These are phyloP conservation scores for Drosophila algonquin DNA, from an alignment of 2,888 invertebrate species.

Conservation along the genomic window DNA sequence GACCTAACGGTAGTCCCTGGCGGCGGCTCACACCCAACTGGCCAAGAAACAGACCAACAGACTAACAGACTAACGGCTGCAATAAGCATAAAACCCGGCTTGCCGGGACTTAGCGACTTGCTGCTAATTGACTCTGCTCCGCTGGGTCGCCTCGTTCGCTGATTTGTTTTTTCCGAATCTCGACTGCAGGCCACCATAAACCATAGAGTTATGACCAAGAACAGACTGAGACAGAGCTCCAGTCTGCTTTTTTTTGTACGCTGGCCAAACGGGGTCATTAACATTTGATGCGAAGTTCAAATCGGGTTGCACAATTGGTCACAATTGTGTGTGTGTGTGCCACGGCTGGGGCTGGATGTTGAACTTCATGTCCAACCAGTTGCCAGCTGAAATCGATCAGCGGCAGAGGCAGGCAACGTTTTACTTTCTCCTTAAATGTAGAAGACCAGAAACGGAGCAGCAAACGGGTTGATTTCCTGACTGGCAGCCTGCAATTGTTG, in stretches of 20 bases:
- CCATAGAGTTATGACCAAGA: conserved; percentile 40
- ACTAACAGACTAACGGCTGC: conserved; percentile 12
- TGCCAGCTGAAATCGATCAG: conserved; percentile 44
- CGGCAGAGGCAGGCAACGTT: conserved; percentile 46
- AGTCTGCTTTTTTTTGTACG: conserved; percentile 6
- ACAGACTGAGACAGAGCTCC: neutral
- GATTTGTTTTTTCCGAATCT: conserved; percentile 40
- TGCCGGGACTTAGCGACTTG: conserved; percentile 54
- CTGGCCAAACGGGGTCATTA: conserved; percentile 64
- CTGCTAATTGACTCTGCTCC: conserved; percentile 60
- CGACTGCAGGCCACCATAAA: conserved; percentile 38
- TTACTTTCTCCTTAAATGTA: conserved; percentile 77
- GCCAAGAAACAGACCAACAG: conserved; percentile 23
- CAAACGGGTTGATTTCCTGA: conserved; percentile 69
- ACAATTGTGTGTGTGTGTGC: conserved; percentile 29
- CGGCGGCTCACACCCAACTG: conserved; percentile 50
- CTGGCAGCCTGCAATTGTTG: conserved; percentile 45
- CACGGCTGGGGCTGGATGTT: conserved; percentile 27
- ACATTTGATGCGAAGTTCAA: conserved; percentile 67
- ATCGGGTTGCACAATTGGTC: conserved; percentile 61
- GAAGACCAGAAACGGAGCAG: conserved; percentile 64
- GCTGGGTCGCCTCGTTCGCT: conserved; percentile 41
- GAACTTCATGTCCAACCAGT: conserved; percentile 71
- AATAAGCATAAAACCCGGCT: conserved; percentile 22
- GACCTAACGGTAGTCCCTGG: conserved; percentile 54